These are phyloP conservation scores for Ectobius pallidus DNA, from an alignment of 2,888 invertebrate genomes.

Conservation along the genomic window DNA sequence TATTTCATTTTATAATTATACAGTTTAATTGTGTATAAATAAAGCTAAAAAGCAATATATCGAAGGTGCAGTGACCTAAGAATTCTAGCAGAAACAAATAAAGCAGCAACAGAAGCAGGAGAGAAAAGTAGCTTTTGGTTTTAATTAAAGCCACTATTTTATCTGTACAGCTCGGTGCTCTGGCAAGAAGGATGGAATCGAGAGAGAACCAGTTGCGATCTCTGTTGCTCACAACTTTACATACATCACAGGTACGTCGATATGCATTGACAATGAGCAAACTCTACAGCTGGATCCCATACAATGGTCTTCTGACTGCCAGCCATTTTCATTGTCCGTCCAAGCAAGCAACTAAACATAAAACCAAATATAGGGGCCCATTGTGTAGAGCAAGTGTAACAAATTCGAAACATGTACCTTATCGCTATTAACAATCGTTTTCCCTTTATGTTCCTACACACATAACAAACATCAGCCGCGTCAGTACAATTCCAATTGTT, in stretches of 20 bases:
- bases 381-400: constrained; percentile 38
- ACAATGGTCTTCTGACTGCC: neutral
- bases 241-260: constrained; percentile 8
- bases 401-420: constrained; percentile 39
- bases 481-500: constrained; percentile 5
- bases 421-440: constrained; percentile 33
- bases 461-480: neutral
- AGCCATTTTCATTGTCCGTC: neutral
- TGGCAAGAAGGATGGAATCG: too few species aligned
- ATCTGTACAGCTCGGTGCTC: too few species aligned
- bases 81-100: too few species aligned
- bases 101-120: too few species aligned
- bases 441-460: neutral
- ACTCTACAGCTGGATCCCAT: neutral
- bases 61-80: too few species aligned
- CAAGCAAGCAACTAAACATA: neutral
- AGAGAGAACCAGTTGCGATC: neutral
- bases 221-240: too few species aligned
- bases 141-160: neutral
- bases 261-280: neutral
- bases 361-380: constrained; percentile 37
- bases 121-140: too few species aligned
- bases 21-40: too few species aligned
- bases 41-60: too few species aligned
- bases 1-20: too few species aligned